Percentiles rank a stretch among this genome's conserved stretches.
Conservation (phyloP, 2,888 invertebrate genomes). For the Mimas tiliae region DNA sequence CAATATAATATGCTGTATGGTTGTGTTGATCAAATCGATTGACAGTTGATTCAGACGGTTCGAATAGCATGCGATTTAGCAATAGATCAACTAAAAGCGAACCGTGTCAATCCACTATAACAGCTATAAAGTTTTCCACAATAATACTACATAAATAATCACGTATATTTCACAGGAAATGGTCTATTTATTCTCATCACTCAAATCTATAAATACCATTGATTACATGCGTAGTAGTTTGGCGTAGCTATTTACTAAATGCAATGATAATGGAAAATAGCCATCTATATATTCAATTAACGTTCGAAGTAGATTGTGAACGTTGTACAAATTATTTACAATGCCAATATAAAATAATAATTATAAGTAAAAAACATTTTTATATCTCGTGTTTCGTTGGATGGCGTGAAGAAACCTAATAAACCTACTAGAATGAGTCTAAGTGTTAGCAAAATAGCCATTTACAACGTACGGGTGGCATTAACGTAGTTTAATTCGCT, state of each 20-base stretch:
- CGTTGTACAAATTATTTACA: slow-evolving; percentile 18
- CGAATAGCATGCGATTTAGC: no score
- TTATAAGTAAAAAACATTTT: slow-evolving; percentile 16
- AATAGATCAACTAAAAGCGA: no score
- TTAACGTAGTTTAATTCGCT: slow-evolving; percentile 19
- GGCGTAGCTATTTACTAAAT: slow-evolving; percentile 8
- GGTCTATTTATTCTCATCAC: background rate
- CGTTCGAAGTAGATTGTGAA: slow-evolving; percentile 11
- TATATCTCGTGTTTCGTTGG: slow-evolving; percentile 14
- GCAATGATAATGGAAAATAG: slow-evolving; percentile 6
- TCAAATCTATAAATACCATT: background rate
- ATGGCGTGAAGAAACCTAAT: slow-evolving; percentile 23
- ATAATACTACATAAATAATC: background rate
- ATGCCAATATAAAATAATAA: background rate
- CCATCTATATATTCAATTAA: background rate
- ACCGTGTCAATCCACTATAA: no score
- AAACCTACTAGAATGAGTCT: slow-evolving; percentile 10
- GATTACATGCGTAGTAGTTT: background rate
- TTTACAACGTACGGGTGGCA: slow-evolving; percentile 18
- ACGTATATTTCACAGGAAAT: background rate
- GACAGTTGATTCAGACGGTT: no score
- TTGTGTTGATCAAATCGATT: no score
- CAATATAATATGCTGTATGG: no score
- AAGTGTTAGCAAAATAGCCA: slow-evolving; percentile 24
- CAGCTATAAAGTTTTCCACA: background rate